These are phyloP conservation scores for Pteronura brasiliensis DNA, from an alignment of 2,113 vertebrate species.

Conservation along the genomic window DNA sequence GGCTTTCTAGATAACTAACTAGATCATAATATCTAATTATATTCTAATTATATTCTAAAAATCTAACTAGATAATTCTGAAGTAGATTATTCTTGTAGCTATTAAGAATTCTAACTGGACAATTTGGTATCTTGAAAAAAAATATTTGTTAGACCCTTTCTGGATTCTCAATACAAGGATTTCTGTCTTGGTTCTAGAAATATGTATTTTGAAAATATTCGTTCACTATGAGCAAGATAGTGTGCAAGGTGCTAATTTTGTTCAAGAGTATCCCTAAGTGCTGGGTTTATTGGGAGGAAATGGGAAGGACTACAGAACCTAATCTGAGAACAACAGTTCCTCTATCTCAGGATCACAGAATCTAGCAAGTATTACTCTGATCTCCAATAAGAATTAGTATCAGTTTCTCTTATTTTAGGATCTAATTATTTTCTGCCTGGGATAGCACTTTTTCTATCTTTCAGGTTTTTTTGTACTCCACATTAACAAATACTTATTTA, in stretches of 20 bases:
- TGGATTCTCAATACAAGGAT: neutral
- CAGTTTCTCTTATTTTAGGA: neutral
- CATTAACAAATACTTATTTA: neutral
- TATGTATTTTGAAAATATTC: neutral
- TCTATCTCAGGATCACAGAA: neutral
- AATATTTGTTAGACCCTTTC: neutral
- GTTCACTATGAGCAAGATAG: neutral
- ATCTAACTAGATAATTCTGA: slow-evolving; percentile 27
- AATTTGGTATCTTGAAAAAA: slow-evolving; percentile 21
- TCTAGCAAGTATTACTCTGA: neutral
- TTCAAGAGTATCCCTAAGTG: neutral
- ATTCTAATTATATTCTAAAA: neutral
- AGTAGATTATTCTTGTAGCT: neutral
- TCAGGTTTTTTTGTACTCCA: neutral
- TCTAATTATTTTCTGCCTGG: neutral
- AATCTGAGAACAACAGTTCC: neutral
- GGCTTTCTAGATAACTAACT: neutral
- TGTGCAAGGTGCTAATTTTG: neutral
- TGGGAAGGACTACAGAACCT: neutral
- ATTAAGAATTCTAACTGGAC: neutral
- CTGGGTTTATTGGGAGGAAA: neutral
- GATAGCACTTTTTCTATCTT: neutral
- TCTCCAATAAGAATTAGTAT: neutral
- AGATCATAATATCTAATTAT: neutral
- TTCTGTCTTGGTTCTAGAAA: slow-evolving; percentile 23